phyloP scores from a whole-genome alignment of 1,140 invertebrate species.

The Apis cerana region DNA sequence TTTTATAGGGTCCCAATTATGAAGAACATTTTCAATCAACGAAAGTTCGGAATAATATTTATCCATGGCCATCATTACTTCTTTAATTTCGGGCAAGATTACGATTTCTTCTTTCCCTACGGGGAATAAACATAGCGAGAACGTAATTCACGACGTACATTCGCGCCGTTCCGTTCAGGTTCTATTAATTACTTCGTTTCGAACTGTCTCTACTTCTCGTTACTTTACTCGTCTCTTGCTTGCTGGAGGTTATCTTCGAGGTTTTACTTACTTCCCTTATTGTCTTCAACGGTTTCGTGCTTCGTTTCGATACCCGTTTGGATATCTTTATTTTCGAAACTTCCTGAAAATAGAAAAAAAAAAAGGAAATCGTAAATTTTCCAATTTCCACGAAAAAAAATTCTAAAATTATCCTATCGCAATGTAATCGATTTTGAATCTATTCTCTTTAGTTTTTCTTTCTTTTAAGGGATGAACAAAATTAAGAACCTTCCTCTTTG shows the following conservation, averaged over 20 bases:
- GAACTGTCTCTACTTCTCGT: constrained; percentile 18
- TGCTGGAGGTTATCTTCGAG: constrained; percentile 10
- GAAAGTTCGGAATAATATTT: constrained; percentile 54
- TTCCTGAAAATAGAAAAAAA: too few species aligned
- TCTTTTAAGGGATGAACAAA: too few species aligned
- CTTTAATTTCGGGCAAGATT: constrained; percentile 9
- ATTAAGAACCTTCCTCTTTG: constrained; percentile 5
- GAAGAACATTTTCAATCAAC: constrained; percentile 51
- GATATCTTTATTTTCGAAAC: neutral
- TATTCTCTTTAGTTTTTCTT: too few species aligned
- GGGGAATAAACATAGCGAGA: neutral
- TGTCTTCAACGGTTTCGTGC: neutral
- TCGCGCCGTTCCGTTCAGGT: neutral
- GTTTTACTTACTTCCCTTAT: neutral
- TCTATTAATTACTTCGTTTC: constrained; percentile 22
- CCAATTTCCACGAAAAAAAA: too few species aligned
- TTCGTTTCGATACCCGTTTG: constrained; percentile 1
- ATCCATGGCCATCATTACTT: constrained; percentile 48
- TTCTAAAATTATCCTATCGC: neutral
- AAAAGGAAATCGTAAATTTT: too few species aligned
- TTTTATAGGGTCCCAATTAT: constrained; percentile 55
- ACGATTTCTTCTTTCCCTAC: constrained; percentile 3
- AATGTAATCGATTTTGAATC: too few species aligned
- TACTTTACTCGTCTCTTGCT: constrained; percentile 1
- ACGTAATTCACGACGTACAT: neutral